Base-by-base conservation (phyloP, 2,113 vertebrate genomes). In the Brevimyrus niger region DNA sequence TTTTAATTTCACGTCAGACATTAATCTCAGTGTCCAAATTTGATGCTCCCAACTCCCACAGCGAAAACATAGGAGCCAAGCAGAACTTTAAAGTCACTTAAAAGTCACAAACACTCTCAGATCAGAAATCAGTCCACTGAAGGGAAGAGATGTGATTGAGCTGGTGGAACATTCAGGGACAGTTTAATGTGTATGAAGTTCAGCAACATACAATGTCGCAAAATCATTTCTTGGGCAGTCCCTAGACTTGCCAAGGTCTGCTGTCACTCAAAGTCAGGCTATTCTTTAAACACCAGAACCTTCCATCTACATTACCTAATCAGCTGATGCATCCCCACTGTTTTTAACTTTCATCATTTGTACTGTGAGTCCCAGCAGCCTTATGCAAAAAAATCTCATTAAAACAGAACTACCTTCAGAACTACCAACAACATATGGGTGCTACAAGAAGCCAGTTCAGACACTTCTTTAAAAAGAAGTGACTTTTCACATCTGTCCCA, bases 321-420 rank as follows among this genome's bases (percentile, higher is more conserved):
- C 84, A 65, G 61, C 58, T 86, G 89, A 87, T 65, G 27, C 85
- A 69, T 61, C 87, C 85, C 44, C 80, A 88, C 91, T 90, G 88
- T 0, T 0, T 89, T 48, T 92, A 31, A 53, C 88, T 91, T 92
- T 90, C 82, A 2, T 76, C 82, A 35, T 85, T 87, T 90, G 93
- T 91, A 90, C 89, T 89, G 90, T 92, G 92, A 94, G 92, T 91
- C 91, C 93, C 90, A 91, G 87, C 93, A 91, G 91, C 90, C 92
- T 85, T 44, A 91, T 93, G 95, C 89, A 87, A 92, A 87, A 95
- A 95, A 95, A 91, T 93, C 96, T 97, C 95, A 96, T 97, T 97
- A 97, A 95, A 92, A 92, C 90, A 69, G 90, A 92, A 88, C 93
- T 93, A 94, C 94, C 94, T 94, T 94, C 92, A 94, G 93, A 94